phyloP scores from a whole-genome alignment of 30 jellyfish, hydroid and myxozoan species.

The Cassiopea andromeda region DNA sequence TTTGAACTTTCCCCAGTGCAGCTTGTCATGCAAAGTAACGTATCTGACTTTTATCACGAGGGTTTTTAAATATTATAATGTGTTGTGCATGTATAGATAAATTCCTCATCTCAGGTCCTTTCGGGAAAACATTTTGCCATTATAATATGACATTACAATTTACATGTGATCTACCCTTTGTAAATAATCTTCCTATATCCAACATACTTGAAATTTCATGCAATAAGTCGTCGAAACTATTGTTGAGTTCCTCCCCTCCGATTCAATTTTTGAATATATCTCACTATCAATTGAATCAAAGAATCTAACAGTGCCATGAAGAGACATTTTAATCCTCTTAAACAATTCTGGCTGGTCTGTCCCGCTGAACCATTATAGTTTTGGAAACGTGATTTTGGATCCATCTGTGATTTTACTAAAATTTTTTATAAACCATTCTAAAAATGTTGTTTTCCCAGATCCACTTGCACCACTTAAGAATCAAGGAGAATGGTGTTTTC shows the following conservation, averaged over 20 bases:
- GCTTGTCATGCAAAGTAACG: constrained; percentile 27
- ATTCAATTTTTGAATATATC: constrained; percentile 14
- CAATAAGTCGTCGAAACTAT: constrained; percentile 38
- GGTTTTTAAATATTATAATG: constrained; percentile 40
- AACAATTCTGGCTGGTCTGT: constrained; percentile 39
- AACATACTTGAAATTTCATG: not conserved
- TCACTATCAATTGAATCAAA: constrained; percentile 12
- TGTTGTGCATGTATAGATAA: constrained; percentile 18
- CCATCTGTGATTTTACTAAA: not conserved
- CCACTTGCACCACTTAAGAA: constrained; percentile 42
- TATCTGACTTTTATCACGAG: constrained; percentile 39
- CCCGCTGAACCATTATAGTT: constrained; percentile 38
- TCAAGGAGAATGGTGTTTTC: constrained; percentile 38
- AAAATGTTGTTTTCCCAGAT: constrained; percentile 53
- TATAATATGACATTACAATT: constrained; percentile 3
- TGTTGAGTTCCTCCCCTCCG: not conserved
- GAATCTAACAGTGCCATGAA: constrained; percentile 13
- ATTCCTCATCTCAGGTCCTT: constrained; percentile 44
- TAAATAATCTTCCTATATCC: constrained; percentile 26
- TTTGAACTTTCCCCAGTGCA: not conserved
- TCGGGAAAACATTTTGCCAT: constrained; percentile 29
- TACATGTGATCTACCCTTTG: constrained; percentile 45
- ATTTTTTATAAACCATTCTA: constrained; percentile 4
- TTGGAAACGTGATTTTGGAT: not conserved
- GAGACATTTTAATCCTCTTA: constrained; percentile 4